A percentile compares a stretch with the other conserved stretches of the same genome.
phyloP scores from a whole-genome alignment of 2,113 vertebrate genomes.

The Vulpes ferrilata region DNA sequence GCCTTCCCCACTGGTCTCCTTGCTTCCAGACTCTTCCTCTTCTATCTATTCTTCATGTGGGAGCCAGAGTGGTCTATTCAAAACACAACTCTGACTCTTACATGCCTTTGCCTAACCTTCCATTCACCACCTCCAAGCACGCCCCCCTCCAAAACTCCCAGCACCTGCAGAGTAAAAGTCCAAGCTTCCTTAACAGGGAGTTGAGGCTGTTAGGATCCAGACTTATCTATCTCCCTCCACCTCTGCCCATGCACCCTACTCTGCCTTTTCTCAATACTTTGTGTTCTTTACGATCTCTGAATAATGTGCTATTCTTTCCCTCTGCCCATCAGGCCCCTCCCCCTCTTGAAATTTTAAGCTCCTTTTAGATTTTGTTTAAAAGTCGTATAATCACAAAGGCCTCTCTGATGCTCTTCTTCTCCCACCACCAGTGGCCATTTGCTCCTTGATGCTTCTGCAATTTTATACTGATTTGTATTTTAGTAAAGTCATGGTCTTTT shows the following conservation, averaged over 20 bases:
- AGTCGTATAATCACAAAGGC: not conserved
- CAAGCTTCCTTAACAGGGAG: not conserved
- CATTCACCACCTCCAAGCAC: not conserved
- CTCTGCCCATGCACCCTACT: not conserved
- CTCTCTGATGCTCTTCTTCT: not conserved
- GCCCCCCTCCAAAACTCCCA: not conserved
- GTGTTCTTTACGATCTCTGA: not conserved
- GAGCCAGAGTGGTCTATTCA: not conserved
- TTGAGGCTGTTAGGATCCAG: not conserved
- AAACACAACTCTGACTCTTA: not conserved
- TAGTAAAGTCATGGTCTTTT: not conserved
- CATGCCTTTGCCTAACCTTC: not conserved
- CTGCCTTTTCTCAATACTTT: not conserved
- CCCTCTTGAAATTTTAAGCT: not conserved
- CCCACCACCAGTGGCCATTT: not conserved
- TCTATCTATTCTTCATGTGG: not conserved
- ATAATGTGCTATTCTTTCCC: not conserved
- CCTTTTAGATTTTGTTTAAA: conserved; percentile 11
- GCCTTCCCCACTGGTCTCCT: not conserved
- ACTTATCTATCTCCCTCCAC: not conserved
- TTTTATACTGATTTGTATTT: not conserved
- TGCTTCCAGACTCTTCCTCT: not conserved
- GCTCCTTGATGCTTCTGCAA: not conserved
- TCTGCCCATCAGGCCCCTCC: not conserved
- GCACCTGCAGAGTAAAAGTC: not conserved